Percentiles rank a stretch among this genome's conserved stretches.
Conservation (phyloP, 2,113 vertebrate species). For the Sinocyclocheilus grahami region DNA sequence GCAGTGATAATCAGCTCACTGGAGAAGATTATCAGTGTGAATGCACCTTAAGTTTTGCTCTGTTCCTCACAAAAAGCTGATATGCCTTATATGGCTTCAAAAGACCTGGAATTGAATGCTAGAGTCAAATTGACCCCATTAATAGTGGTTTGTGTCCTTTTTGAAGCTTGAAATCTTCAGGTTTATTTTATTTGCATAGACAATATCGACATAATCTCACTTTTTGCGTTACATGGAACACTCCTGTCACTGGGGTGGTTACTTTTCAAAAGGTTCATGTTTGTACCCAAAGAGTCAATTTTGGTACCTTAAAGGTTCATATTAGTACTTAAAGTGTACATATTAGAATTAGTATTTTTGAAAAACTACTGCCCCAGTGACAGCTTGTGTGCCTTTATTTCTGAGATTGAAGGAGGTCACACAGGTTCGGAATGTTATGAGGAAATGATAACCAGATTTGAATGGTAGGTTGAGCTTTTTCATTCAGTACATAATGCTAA, state of each 20-base stretch:
- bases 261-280: no score
- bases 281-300: no score
- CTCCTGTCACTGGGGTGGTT: no score
- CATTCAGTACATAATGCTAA: background rate
- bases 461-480: background rate
- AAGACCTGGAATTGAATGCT: background rate
- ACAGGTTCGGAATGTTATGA: background rate
- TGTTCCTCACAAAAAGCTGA: background rate
- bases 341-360: no score
- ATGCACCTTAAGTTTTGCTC: background rate
- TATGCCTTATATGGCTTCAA: background rate
- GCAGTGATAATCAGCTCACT: no score
- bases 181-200: background rate
- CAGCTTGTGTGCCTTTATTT: no score
- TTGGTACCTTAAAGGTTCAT: no score
- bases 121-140: background rate
- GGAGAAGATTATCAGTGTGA: no score
- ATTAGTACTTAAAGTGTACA: no score
- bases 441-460: background rate
- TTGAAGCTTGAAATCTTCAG: background rate
- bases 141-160: background rate
- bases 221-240: background rate
- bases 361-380: no score
- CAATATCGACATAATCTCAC: background rate
- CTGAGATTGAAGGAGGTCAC: background rate